Evolutionary conservation across 37 sponge, comb jelly and placozoan species (phyloP).

Genomic region (Tethya wilhelma): DNA sequence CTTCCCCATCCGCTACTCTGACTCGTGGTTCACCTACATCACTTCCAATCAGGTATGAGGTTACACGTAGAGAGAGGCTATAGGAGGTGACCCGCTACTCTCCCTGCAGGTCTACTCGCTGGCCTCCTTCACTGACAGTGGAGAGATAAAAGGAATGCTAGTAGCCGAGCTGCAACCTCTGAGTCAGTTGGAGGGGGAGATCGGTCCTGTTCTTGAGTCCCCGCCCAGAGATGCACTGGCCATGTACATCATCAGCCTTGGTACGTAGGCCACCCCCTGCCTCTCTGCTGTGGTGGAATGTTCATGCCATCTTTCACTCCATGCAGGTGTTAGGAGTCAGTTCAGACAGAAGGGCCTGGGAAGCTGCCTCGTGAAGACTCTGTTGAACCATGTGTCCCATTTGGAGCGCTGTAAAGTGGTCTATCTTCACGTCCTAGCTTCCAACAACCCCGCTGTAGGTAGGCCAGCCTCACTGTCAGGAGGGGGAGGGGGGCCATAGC

Average conservation of each 20-base stretch:
- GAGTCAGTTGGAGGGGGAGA: slow-evolving; percentile 28
- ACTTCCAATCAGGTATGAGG: slow-evolving; percentile 21
- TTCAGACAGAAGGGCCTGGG: slow-evolving; percentile 30
- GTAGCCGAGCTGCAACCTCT: slow-evolving; percentile 33
- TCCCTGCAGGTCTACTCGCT: slow-evolving; percentile 31
- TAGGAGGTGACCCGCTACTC: background rate
- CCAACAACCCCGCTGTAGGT: slow-evolving; percentile 41
- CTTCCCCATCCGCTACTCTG: slow-evolving; percentile 43
- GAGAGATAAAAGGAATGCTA: slow-evolving; percentile 30
- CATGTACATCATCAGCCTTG: slow-evolving; percentile 56
- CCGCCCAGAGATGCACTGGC: background rate
- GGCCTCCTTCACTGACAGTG: slow-evolving; percentile 1
- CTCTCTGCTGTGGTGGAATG: no score
- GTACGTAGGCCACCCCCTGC: slow-evolving; percentile 7
- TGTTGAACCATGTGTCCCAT: slow-evolving; percentile 36
- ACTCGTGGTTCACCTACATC: slow-evolving; percentile 42
- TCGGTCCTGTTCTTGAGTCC: slow-evolving; percentile 7
- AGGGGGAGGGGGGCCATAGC: no score
- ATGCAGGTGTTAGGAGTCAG: slow-evolving; percentile 18
- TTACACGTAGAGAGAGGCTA: no score
- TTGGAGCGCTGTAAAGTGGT: slow-evolving; percentile 8
- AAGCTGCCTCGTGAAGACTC: slow-evolving; percentile 12
- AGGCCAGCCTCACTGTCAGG: no score
- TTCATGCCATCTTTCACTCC: no score
- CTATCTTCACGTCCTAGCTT: slow-evolving; percentile 37